phyloP scores from a whole-genome alignment of 2,797 vertebrate genomes.

The Dromococcyx pavoninus region DNA sequence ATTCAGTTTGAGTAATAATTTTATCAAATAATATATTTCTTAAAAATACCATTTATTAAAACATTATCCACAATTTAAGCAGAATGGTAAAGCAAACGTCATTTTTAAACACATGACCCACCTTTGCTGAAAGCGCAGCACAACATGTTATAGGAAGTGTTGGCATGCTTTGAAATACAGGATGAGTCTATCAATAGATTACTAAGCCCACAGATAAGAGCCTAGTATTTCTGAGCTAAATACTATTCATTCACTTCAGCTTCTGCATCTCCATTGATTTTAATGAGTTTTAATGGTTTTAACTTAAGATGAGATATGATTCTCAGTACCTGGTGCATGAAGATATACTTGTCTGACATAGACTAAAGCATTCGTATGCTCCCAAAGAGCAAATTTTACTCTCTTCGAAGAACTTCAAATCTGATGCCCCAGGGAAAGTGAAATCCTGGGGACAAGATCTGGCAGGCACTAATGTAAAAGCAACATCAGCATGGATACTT shows the following conservation, averaged over 20 bases:
- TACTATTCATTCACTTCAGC: not conserved
- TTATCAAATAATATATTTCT: conserved; percentile 78
- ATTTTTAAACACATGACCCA: conserved; percentile 62
- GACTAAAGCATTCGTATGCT: not conserved
- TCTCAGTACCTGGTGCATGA: not conserved
- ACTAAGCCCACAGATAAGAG: conserved; percentile 12
- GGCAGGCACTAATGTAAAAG: not conserved
- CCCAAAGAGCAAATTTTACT: not conserved
- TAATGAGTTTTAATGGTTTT: not conserved
- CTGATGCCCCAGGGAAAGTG: not conserved
- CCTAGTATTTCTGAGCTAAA: not conserved
- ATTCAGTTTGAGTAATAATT: conserved; percentile 75
- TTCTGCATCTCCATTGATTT: not conserved
- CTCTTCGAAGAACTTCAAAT: not conserved
- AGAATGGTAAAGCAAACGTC: conserved; percentile 73
- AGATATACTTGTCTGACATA: not conserved
- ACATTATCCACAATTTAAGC: conserved; percentile 64
- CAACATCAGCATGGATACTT: not conserved
- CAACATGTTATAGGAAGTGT: conserved; percentile 40
- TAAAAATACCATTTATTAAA: conserved; percentile 73
- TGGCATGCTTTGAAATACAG: conserved; percentile 56
- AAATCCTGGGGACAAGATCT: not conserved
- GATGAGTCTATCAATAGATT: conserved; percentile 60
- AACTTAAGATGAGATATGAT: not conserved
- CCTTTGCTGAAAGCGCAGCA: conserved; percentile 26